Base-by-base conservation (phyloP, 2,113 vertebrate species). In the Embiotoca jacksoni region DNA sequence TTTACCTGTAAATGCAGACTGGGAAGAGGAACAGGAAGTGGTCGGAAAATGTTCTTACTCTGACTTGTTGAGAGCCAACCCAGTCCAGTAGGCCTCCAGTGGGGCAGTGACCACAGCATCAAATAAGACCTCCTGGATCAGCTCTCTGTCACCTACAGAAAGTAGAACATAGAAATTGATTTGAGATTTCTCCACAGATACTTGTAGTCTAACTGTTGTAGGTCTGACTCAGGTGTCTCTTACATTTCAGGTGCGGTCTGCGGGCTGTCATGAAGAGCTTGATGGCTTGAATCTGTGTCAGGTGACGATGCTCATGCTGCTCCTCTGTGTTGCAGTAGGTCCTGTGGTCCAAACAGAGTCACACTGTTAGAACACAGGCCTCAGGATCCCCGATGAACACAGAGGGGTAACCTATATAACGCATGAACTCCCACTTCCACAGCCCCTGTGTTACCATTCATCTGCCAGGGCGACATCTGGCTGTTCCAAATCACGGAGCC, bases 51-150 rank as follows among this genome's bases (percentile, higher is more conserved):
- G 50, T 72, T 92, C 98, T 96, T 93, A 99, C 98, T 99, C 98
- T 64, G 98, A 99, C 92, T 99, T 99, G 90, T 99, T 99, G 82
- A 98, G 91, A 11, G 97, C 97, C 32, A 99, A 94, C 74, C 97
- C 97, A 55, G 97, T 99, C 98, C 98, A 99, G 63, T 99, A 99
- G 6, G 97, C 96, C 94, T 97, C 97, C 47, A 99, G 95, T 0
- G 98, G 98, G 72, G 97, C 97, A 3, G 97, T 99, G 90, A 99
- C 97, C 32, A 99, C 97, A 2, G 98, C 97, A 74, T 99, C 98
- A 87, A 99, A 99, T 53, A 99, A 90, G 70, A 99, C 97, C 90
- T 99, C 97, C 88, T 99, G 97, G 89, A 99, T 97, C 84, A 99
- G 85, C 90, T 99, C 98, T 92, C 97, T 97, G 92, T 99, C 98